Evolutionary conservation across 2,888 invertebrate genomes (phyloP).

Genomic region (Drosophila limbata): DNA sequence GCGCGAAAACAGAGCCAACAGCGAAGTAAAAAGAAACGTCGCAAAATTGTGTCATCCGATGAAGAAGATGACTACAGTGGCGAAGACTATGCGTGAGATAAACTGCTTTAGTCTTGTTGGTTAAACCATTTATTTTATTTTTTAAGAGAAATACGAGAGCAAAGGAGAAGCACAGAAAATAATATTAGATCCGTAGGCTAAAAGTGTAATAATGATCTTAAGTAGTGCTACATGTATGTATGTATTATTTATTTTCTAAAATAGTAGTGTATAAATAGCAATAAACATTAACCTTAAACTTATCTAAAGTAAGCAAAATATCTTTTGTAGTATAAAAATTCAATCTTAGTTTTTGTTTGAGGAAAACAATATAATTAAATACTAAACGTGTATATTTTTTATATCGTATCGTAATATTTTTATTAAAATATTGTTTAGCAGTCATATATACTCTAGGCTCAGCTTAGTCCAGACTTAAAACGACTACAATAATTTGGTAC

Average conservation of each 20-base stretch:
- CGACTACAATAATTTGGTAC: conserved; percentile 26
- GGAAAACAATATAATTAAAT: conserved; percentile 37
- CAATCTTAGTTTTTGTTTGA: conserved; percentile 34
- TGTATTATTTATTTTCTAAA: conserved; percentile 57
- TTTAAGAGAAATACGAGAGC: conserved; percentile 15
- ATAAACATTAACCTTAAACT: conserved; percentile 36
- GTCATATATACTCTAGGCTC: conserved; percentile 15
- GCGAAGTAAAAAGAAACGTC: conserved; percentile 86
- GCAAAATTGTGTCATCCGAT: conserved; percentile 86
- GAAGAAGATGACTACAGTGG: conserved; percentile 90
- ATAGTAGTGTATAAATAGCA: conserved; percentile 46
- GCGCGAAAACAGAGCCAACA: conserved; percentile 71
- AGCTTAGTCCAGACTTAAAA: conserved; percentile 15
- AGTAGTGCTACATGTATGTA: conserved; percentile 52
- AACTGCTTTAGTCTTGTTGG: conserved; percentile 37
- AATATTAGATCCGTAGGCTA: conserved; percentile 30
- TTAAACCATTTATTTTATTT: conserved; percentile 28
- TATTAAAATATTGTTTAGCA: conserved; percentile 30
- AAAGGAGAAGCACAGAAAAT: conserved; percentile 19
- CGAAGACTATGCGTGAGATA: conserved; percentile 83
- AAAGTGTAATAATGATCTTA: conserved; percentile 42
- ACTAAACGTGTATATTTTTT: conserved; percentile 48
- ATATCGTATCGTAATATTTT: conserved; percentile 33
- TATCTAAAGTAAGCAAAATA: conserved; percentile 30
- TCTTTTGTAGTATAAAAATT: conserved; percentile 40